A percentile compares a stretch with the other conserved stretches of the same genome.
These are phyloP conservation scores for Parauchenoglanis punctatus DNA, from an alignment of 2,797 vertebrate genomes.

Conservation along the genomic window DNA sequence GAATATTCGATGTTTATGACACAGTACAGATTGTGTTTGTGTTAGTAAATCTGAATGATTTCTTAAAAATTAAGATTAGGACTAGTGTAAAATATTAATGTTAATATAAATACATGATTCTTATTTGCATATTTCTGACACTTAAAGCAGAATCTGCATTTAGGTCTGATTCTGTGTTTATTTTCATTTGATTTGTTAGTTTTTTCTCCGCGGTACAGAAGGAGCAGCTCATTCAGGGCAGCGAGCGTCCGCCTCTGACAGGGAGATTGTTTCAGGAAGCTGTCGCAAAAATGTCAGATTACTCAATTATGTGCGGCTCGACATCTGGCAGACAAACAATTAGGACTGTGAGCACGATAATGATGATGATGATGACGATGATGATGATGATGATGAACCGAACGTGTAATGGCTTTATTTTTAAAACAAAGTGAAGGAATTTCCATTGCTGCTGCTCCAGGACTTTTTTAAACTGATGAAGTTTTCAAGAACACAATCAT, in stretches of 20 bases:
- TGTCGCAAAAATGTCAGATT: conserved; percentile 77
- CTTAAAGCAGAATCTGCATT: conserved; percentile 42
- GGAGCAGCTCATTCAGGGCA: conserved; percentile 65
- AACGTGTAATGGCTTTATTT: conserved; percentile 77
- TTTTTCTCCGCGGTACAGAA: conserved; percentile 49
- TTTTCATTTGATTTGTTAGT: neutral
- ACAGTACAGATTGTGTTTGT: neutral
- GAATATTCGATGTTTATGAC: neutral
- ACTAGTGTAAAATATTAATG: no score
- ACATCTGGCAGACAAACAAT: conserved; percentile 82
- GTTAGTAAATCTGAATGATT: neutral
- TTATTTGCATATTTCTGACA: neutral
- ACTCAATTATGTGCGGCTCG: conserved; percentile 77
- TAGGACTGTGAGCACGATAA: conserved; percentile 79
- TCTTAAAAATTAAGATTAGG: neutral
- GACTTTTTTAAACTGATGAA: neutral
- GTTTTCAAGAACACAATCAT: neutral
- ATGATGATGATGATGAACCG: conserved; percentile 78
- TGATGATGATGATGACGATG: conserved; percentile 76
- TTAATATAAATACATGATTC: neutral
- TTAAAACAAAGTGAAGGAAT: conserved; percentile 65
- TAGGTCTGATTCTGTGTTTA: conserved; percentile 35
- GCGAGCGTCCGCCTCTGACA: conserved; percentile 69
- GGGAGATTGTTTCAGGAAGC: conserved; percentile 69
- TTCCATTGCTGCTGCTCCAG: conserved; percentile 28